Evolutionary conservation across 2,888 invertebrate genomes (phyloP), one percentile per base, ranked within the genome.

Genomic region (Horisme vitalbata): DNA sequence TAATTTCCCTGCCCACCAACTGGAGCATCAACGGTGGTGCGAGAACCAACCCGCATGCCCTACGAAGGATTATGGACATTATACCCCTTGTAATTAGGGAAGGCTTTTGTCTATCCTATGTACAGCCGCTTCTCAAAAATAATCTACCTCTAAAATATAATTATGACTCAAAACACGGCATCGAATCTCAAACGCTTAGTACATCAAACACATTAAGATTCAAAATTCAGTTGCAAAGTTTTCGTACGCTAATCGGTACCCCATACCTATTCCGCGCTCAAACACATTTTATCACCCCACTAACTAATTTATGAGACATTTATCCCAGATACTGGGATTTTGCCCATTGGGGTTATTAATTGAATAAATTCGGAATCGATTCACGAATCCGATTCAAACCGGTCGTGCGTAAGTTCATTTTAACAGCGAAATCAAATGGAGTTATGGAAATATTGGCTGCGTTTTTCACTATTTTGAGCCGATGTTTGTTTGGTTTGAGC

Each of bases 251-350:
- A 50, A 57, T 48, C 45, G 36, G 13, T 23, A 10, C 23, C 26
- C 28, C 38, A 32, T 41, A 38, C 52, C 4, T 18, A 18, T 47
- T 32, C 20, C 36, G 31, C 38, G 47, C 38, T 43, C 36, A 34
- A 58, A 51, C 61, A 55, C 60, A 59, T 69, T 61, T 65, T 60
- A 63, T 63, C 49, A 52, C 48, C 55, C 61, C 55, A 45, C 58
- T 47, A 61, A 64, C 61, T 65, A 68, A 68, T 69, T 67, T 69
- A 69, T 63, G 61, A 60, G 61, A 67, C 66, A 59, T 64, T 68
- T 67, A 67, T 63, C 63, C 63, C 59, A 51, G 63, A 65, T 60
- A 65, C 59, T 55, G 57, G 52, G 39, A n/a, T n/a, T n/a, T n/a
- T n/a, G n/a, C n/a, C 53, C 36, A 52, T 57, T 45, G 33, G 47